Conservation (phyloP, 2,888 invertebrate species). For the Galerucella pusilla region DNA sequence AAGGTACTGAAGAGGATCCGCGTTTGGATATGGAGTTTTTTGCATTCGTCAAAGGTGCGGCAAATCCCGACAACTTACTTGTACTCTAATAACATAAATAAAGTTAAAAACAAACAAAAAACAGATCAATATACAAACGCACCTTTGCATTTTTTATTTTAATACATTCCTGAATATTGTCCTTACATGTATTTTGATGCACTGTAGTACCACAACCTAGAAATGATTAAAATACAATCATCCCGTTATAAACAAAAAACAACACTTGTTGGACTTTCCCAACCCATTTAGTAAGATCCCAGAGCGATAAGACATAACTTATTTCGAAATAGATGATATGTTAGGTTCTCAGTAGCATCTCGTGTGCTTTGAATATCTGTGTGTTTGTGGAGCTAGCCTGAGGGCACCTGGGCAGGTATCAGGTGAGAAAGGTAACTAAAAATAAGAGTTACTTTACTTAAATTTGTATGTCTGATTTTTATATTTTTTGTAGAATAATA, state of each 20-base stretch:
- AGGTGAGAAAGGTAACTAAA: no score
- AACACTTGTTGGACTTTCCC: background rate
- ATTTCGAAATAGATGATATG: no score
- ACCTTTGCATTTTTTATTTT: slow-evolving; percentile 77
- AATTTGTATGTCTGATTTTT: no score
- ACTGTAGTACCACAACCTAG: slow-evolving; percentile 88
- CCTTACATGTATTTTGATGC: slow-evolving; percentile 89
- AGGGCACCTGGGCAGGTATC: no score
- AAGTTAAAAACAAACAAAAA: background rate
- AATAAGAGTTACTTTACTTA: no score
- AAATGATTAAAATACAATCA: slow-evolving; percentile 48
- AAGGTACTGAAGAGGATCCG: slow-evolving; percentile 60
- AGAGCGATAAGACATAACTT: no score
- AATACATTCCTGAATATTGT: slow-evolving; percentile 86
- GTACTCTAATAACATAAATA: slow-evolving; percentile 58
- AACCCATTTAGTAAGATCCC: background rate
- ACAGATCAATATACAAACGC: slow-evolving; percentile 25
- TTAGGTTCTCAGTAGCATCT: no score
- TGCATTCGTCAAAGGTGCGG: slow-evolving; percentile 60
- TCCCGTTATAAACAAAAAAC: background rate
- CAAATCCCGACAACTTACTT: slow-evolving; percentile 61
- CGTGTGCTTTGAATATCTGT: no score
- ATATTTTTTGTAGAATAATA: no score
- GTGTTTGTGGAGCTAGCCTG: no score
- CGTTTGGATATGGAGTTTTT: slow-evolving; percentile 62